Evolutionary conservation across 2,113 vertebrate species (phyloP).

Genomic region (Pitta sordida): DNA sequence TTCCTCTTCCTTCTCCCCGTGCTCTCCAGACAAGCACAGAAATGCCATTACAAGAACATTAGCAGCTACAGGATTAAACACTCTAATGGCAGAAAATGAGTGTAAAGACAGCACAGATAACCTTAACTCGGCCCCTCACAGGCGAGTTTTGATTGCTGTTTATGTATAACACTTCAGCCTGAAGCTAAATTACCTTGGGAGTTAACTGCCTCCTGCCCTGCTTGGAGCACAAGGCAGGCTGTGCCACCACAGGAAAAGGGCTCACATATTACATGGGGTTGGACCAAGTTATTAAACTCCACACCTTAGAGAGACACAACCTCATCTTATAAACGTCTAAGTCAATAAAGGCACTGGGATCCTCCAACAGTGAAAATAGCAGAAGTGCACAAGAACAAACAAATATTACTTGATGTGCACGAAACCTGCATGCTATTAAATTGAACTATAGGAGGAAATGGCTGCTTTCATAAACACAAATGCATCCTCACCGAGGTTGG

Average conservation of each 20-base stretch:
- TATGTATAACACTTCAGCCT: constrained; percentile 42
- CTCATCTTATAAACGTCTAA: constrained; percentile 56
- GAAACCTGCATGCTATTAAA: constrained; percentile 13
- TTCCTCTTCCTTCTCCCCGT: neutral
- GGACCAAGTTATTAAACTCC: constrained; percentile 64
- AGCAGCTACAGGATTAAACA: constrained; percentile 51
- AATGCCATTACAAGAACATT: constrained; percentile 52
- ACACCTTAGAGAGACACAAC: constrained; percentile 49
- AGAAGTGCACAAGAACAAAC: constrained; percentile 23
- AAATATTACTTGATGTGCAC: constrained; percentile 21
- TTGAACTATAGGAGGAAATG: neutral
- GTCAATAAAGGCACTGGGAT: constrained; percentile 51
- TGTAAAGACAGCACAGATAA: constrained; percentile 53
- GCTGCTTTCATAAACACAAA: constrained; percentile 7
- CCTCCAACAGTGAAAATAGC: constrained; percentile 7
- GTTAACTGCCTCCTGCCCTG: constrained; percentile 58
- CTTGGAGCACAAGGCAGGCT: constrained; percentile 19
- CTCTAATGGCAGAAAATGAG: constrained; percentile 52
- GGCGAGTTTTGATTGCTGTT: constrained; percentile 58
- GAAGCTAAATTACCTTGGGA: constrained; percentile 47
- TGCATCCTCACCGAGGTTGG: neutral
- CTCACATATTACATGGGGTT: constrained; percentile 25
- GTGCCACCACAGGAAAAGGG: constrained; percentile 12
- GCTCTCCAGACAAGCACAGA: constrained; percentile 24
- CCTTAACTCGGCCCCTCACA: constrained; percentile 38